These are phyloP conservation scores for Drosophila saltans DNA, from an alignment of 1,140 invertebrate genomes.

Conservation along the genomic window DNA sequence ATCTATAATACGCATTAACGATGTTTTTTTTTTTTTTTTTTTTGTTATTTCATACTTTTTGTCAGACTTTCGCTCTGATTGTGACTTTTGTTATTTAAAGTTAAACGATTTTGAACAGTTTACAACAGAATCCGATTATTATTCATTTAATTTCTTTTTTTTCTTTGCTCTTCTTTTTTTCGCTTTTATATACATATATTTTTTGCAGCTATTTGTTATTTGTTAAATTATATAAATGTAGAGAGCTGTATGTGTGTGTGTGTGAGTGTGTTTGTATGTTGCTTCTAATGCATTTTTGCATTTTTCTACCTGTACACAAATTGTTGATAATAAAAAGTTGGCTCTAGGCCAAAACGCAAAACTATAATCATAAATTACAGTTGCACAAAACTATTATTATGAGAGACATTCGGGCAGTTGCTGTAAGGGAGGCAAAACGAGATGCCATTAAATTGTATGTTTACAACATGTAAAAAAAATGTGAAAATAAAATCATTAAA, in stretches of 20 bases:
- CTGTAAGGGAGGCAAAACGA: constrained; percentile 28
- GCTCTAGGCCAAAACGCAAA: constrained; percentile 61
- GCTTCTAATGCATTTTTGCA: constrained; percentile 65
- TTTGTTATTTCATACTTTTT: constrained; percentile 11
- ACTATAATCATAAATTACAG: constrained; percentile 73
- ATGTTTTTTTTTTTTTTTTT: constrained; percentile 21
- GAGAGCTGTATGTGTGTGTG: neutral
- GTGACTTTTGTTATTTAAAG: constrained; percentile 32
- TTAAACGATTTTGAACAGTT: constrained; percentile 29
- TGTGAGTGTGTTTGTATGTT: neutral
- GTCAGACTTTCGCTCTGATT: neutral
- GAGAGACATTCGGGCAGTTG: neutral
- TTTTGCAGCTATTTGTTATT: constrained; percentile 43
- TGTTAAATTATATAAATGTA: constrained; percentile 13
- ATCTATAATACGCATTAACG: constrained; percentile 60
- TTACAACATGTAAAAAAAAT: constrained; percentile 44
- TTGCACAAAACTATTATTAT: constrained; percentile 56
- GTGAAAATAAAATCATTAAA: constrained; percentile 9
- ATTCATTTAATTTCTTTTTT: neutral
- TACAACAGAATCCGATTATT: constrained; percentile 20
- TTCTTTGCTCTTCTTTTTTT: neutral
- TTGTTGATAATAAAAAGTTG: constrained; percentile 48
- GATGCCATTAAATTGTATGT: constrained; percentile 46
- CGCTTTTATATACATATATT: too few species aligned
- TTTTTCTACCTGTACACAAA: constrained; percentile 48